These are phyloP conservation scores for Trilocha varians DNA, from an alignment of 2,888 invertebrate genomes.

Conservation along the genomic window DNA sequence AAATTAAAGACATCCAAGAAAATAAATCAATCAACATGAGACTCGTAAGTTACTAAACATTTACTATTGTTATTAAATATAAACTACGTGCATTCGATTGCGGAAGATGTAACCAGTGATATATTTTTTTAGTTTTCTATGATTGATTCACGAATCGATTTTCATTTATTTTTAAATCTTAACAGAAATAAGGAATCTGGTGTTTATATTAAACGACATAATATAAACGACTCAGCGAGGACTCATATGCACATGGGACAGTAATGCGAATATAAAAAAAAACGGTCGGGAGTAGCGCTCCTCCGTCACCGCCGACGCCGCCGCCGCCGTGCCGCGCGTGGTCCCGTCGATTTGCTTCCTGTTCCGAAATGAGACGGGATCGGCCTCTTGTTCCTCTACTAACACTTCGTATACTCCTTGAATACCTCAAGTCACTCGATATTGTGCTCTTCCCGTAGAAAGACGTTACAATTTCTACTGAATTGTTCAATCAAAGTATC, in stretches of 20 bases:
- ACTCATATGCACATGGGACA: no score
- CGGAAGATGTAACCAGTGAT: no score
- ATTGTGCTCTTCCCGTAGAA: conserved; percentile 24
- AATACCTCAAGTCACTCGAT: conserved; percentile 57
- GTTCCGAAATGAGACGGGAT: conserved; percentile 32
- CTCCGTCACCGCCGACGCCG: conserved; percentile 16
- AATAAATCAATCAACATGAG: conserved; percentile 57
- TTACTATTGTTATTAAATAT: not conserved
- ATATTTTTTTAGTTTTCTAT: no score
- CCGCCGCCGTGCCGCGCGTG: conserved; percentile 12
- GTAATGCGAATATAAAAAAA: no score
- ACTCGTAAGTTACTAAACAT: conserved; percentile 52
- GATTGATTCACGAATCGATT: no score
- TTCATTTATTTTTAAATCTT: no score
- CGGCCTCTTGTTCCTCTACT: conserved; percentile 51
- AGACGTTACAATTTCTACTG: conserved; percentile 11
- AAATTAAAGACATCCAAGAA: conserved; percentile 21
- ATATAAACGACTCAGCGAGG: no score
- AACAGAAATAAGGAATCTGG: no score
- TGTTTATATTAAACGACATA: no score
- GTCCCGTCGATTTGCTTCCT: conserved; percentile 12
- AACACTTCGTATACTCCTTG: conserved; percentile 53
- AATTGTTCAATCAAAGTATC: conserved; percentile 13
- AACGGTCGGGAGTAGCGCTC: conserved; percentile 21
- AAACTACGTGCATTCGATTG: no score